Evolutionary conservation across 2,113 vertebrate species (phyloP), one percentile per base, ranked within the genome.

Genomic region (Triplophysa rosa): DNA sequence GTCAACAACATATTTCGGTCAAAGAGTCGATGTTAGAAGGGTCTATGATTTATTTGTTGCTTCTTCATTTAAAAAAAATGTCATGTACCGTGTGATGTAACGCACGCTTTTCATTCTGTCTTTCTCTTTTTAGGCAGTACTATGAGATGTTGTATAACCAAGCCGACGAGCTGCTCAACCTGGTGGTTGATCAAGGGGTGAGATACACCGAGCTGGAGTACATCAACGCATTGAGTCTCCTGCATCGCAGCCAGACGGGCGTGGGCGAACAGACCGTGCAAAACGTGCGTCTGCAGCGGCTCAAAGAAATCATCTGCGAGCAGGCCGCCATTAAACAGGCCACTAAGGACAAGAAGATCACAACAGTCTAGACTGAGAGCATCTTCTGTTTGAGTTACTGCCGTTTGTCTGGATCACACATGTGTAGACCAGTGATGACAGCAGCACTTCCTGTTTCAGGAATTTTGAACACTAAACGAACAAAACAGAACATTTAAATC

Each of bases 61-160:
- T 42, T 67, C 45, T 47, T 47, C 13, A 47, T 54, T 54, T 17
- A 3, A 54, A 17, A 19, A 21, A 11, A 47, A 40, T 21, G 3
- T 45, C 11, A 45, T 23, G 33, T 71, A 7, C 26, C 6, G n/a
- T 2, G 5, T 23, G 45, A 45, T 16, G 23, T 37, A 58, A 69
- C 9, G n/a, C 17, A 33, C 21, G 56, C n/a, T 64, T 13, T 49
- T 23, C 33, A 16, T 69, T 62, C 42, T 62, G 3, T 74, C 19
- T 74, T 16, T 45, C 45, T 26, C 67, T 11, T 8, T 56, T 16
- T 63, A 94, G 98, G 92, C 97, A 99, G 85, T 99, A 99, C 74
- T 99, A 99, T 0, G 98, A 99, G 93, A 99, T 99, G 96, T 90
- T 99, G 70, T 99, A 99, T 93, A 99, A 98, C 93, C 95, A 95